Conservation (phyloP, 1,140 invertebrate species). For the Lepidurus packardi region DNA sequence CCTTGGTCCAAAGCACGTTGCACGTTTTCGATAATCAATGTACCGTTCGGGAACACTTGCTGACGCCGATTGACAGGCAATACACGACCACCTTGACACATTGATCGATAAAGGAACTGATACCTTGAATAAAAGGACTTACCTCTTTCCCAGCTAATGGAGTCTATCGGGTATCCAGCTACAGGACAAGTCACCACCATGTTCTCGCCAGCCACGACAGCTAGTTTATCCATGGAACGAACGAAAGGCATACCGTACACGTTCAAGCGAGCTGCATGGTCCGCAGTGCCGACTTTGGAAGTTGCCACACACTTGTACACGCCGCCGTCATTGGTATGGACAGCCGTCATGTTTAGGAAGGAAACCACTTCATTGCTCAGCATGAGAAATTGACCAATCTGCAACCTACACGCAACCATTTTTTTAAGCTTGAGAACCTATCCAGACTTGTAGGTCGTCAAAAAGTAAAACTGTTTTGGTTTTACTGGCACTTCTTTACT, state of each 20-base stretch:
- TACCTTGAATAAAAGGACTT: constrained; percentile 32
- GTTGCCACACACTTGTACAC: constrained; percentile 85
- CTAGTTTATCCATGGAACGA: constrained; percentile 85
- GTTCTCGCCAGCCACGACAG: constrained; percentile 85
- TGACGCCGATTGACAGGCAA: constrained; percentile 92
- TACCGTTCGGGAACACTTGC: constrained; percentile 88
- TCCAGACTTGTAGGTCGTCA: background rate
- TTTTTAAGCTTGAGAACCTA: constrained; percentile 1
- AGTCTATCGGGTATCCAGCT: constrained; percentile 88
- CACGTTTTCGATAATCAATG: constrained; percentile 87
- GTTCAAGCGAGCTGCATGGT: constrained; percentile 80
- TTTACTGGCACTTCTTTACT: too few relatives aligned
- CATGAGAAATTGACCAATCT: constrained; percentile 79
- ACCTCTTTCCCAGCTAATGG: constrained; percentile 87
- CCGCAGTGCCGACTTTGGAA: constrained; percentile 82
- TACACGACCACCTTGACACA: constrained; percentile 54
- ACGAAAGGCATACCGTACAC: constrained; percentile 87
- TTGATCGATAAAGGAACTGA: constrained; percentile 21
- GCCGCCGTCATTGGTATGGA: constrained; percentile 88
- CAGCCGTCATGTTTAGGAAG: constrained; percentile 84
- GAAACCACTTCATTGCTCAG: constrained; percentile 83
- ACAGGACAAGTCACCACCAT: constrained; percentile 85
- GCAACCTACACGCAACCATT: constrained; percentile 48
- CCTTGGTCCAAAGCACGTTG: constrained; percentile 87
- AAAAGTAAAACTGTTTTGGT: background rate